These are phyloP conservation scores for Parotocinclus haroldoi DNA, from an alignment of 2,797 vertebrate genomes.

Conservation along the genomic window DNA sequence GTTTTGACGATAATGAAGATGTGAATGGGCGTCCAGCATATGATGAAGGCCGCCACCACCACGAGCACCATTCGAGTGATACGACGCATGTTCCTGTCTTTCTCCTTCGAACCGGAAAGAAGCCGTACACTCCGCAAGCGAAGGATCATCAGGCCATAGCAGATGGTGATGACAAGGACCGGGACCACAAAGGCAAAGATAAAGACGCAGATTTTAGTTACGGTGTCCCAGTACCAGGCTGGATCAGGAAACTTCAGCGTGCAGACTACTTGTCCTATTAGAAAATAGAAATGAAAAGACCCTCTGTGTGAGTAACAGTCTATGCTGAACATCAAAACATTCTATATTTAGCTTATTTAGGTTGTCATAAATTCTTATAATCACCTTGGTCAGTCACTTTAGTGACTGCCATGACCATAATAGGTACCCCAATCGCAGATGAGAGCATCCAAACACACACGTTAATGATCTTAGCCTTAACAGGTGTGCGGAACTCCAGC, in stretches of 20 bases:
- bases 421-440: no score
- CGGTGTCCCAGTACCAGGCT: slow-evolving; percentile 88
- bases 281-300: no score
- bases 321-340: no score
- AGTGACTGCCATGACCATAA: no score
- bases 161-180: slow-evolving; percentile 87
- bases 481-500: neutral
- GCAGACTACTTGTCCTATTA: slow-evolving; percentile 73
- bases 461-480: no score
- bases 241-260: slow-evolving; percentile 85
- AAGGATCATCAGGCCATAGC: slow-evolving; percentile 87
- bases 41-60: slow-evolving; percentile 88
- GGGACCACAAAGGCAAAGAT: slow-evolving; percentile 78
- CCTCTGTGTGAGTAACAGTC: no score
- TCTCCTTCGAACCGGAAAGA: slow-evolving; percentile 76
- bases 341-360: no score
- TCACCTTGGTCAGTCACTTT: no score
- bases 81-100: slow-evolving; percentile 85
- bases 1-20: slow-evolving; percentile 88
- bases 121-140: no score
- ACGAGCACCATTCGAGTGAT: slow-evolving; percentile 93
- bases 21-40: slow-evolving; percentile 71
- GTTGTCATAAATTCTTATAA: no score
- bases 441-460: neutral
- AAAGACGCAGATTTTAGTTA: slow-evolving; percentile 77